Base-by-base conservation (phyloP, 2,113 vertebrate species). In the Trinectes maculatus region DNA sequence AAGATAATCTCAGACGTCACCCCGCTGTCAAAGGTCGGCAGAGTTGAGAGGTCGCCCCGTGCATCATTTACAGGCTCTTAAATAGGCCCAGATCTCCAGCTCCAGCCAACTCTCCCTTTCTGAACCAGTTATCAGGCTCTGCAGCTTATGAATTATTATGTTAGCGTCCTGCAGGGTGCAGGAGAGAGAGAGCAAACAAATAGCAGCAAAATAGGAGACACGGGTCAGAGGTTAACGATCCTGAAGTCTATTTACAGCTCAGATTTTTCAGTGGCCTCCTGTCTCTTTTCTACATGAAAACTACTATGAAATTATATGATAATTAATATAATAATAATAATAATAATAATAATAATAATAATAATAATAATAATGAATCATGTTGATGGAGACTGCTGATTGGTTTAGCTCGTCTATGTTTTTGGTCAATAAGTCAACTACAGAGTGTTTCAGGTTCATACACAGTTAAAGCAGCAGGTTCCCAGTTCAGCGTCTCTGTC, bases 21-120 rank as follows among this genome's bases (percentile, higher is more conserved):
- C 95, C 84, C 81, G 91, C 93, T 94, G 95, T 94, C 94, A 96
- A 94, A 96, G 96, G 96, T 94, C 93, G 92, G 43, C 7, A 76
- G 74, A 92, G 95, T 94, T 95, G 89, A 96, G 89, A 95, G 96
- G 95, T 95, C 92, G 92, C 85, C 92, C 92, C 92, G 92, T 83
- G 92, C 87, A 91, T 93, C 95, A 95, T 96, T 95, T 95, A 94
- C 95, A 94, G 93, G 92, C 91, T 94, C 92, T 80, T 93, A 96
- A 96, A 95, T 94, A 93, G 93, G 93, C 85, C 91, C 87, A 85
- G 93, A 91, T 91, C 87, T 89, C 79, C 84, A 77, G 74, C 75
- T 94, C 85, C 84, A 79, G 73, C 66, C 91, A 89, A 91, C 91
- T 89, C 91, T 90, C 83, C 82, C 89, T 29, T 93, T 82, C 87